Evolutionary conservation across 2,888 invertebrate genomes (phyloP).

Genomic region (Drosophila demipolita): DNA sequence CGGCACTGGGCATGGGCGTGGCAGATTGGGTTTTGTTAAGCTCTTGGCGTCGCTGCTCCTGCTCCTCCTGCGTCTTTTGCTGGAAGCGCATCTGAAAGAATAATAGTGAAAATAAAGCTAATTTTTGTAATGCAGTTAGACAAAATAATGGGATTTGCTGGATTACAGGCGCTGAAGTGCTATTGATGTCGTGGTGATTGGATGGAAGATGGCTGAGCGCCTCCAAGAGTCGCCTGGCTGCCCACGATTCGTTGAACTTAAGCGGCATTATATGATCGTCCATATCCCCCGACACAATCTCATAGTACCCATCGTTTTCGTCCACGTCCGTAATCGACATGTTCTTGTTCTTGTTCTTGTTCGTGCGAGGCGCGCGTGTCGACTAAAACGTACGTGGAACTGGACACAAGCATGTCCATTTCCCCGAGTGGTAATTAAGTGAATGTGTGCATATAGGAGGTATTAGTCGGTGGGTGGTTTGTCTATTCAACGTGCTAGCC

Average conservation of each 20-base stretch:
- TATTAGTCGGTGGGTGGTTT: constrained; percentile 25
- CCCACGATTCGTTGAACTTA: constrained; percentile 87
- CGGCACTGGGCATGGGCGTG: constrained; percentile 19
- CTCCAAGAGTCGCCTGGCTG: constrained; percentile 86
- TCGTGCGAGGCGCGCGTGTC: constrained; percentile 56
- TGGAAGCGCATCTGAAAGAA: constrained; percentile 91
- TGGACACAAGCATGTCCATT: constrained; percentile 63
- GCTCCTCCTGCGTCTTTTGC: constrained; percentile 92
- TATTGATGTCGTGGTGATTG: constrained; percentile 65
- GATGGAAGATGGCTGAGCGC: constrained; percentile 84
- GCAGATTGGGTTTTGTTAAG: constrained; percentile 84
- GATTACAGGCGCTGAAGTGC: constrained; percentile 75
- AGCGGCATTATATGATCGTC: constrained; percentile 81
- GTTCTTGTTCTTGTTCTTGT: constrained; percentile 28
- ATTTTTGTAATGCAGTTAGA: neutral
- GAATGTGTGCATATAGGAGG: constrained; percentile 25
- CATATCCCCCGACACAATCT: constrained; percentile 34
- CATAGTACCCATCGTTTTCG: constrained; percentile 23
- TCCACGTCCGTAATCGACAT: constrained; percentile 56
- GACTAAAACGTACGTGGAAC: constrained; percentile 52
- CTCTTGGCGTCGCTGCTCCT: constrained; percentile 91
- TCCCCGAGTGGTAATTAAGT: constrained; percentile 65
- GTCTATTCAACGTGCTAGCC: constrained; percentile 33
- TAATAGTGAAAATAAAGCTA: neutral
- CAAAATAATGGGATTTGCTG: neutral